Conservation (phyloP, 2,113 vertebrate species). For the Paedocypris sp. region DNA sequence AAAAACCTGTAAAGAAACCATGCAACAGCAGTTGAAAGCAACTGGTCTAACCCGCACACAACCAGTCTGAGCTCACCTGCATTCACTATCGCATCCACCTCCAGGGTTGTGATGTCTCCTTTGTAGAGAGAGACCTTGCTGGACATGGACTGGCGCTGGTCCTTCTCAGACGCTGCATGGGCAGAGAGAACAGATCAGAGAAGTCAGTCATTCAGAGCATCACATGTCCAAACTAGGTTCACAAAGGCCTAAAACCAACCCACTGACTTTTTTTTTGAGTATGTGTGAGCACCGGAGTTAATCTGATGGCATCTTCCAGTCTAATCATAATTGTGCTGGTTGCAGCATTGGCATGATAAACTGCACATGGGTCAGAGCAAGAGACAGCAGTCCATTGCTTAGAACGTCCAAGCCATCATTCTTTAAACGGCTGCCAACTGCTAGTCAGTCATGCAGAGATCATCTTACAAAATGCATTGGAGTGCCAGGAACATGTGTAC, state of each 20-base stretch:
- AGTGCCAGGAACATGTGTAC: background rate
- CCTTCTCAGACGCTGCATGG: slow-evolving; percentile 57
- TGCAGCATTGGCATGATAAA: background rate
- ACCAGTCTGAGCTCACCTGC: slow-evolving; percentile 73
- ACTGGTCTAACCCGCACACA: slow-evolving; percentile 35
- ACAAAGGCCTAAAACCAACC: background rate
- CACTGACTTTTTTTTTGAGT: too few species aligned
- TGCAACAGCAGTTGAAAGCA: background rate
- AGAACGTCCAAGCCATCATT: background rate
- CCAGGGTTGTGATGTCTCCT: slow-evolving; percentile 92
- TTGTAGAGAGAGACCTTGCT: slow-evolving; percentile 92
- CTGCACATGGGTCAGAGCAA: slow-evolving; percentile 1
- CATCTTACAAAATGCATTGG: too few species aligned
- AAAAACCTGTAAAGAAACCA: background rate
- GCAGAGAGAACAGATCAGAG: background rate
- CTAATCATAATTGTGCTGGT: background rate
- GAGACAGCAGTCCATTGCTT: background rate
- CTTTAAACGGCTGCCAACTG: background rate
- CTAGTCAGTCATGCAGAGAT: background rate
- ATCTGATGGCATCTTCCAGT: background rate
- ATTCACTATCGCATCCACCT: slow-evolving; percentile 95
- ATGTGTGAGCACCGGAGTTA: too few species aligned
- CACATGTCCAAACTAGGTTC: too few species aligned
- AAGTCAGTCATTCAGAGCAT: too few species aligned
- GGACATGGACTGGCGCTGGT: slow-evolving; percentile 53